Base-by-base conservation (phyloP, 2,797 vertebrate species). In the Zalophus californianus region DNA sequence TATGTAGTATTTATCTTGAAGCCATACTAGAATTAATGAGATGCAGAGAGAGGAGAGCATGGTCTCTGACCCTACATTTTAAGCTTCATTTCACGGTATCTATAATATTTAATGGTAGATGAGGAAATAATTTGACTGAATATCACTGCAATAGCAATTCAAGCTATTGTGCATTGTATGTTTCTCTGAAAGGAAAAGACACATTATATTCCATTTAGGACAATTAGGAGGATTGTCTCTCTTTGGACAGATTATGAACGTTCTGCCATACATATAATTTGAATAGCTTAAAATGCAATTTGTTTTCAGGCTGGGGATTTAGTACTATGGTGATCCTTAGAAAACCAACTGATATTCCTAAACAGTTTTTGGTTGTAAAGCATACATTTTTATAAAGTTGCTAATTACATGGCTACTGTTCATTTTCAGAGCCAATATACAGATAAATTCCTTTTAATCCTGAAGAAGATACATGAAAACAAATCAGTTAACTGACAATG, bases 111-210 rank as follows among this genome's bases (percentile, higher is more conserved):
- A 96, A 86, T 94, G 70, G 70, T 86, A 96, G 77, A 96, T 94
- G 92, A 96, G 58, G 87, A 96, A 95, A 66, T 93, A 95, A 98
- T 98, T 95, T 96, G 79, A 96, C 94, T 64, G 48, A 95, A n/a
- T 96, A 95, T 78, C 48, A 82, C n/a, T 77, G 60, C 66, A 94
- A 84, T 89, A 90, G 64, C 79, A 75, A 56, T 93, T 91, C 48
- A 38, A 85, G 38, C 73, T 35, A 73, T 83, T 91, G 54, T 92
- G 29, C 7, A 86, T 70, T 95, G 13, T 44, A 93, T 13, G 41
- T 56, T 92, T 77, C 79, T 91, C 54, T 95, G 58, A 90, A 96
- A 95, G 35, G 58, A 95, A 96, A 96, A 94, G 86, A 79, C 54
- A 88, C n/a, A 92, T 91, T 97, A 84, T 90, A 87, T 68, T 91